Base-by-base conservation (phyloP, 1,140 invertebrate species). In the Papilio helenus region DNA sequence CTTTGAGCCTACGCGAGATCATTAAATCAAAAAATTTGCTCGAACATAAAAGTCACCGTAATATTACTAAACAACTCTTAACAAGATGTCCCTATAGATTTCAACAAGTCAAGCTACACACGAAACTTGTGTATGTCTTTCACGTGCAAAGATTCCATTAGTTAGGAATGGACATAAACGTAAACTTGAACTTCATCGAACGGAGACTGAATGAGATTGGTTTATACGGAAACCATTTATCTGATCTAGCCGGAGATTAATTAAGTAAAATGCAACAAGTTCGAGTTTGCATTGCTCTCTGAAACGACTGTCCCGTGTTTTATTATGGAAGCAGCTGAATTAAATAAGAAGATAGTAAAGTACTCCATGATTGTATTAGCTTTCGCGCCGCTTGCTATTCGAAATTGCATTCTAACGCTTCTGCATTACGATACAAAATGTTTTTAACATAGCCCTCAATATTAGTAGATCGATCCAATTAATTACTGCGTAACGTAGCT, bases 231-330 rank as follows among this genome's bases (percentile, higher is more conserved):
- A 82, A 85, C 85, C 83, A 83, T 86, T 89, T 92, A 92, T 90
- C 92, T 88, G 90, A 90, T 93, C 87, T 89, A 91, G 84, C 81
- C 82, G 61, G 81, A 86, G 89, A 92, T 94, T 94, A 93, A 94
- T 94, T 94, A 94, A 93, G 86, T 94, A 91, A 92, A 93, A 93
- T 92, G 92, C 91, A 94, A 93, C 91, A 93, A 93, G 90, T 93
- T 87, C 86, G 84, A 89, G 90, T 93, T 93, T 93, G 90, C 89
- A 72, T 86, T 91, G 86, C 90, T 91, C 90, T 93, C 84, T 76
- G 89, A 84, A 88, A 86, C 85, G 89, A 87, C 88, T 88, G 89
- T 91, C 92, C 85, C 85, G 87, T 89, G 84, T 92, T 90, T 90
- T 93, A 93, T 93, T 92, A 93, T 90, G 82, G 84, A 85, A 88